Base-by-base conservation (phyloP, 2,888 invertebrate genomes). In the Drosophila peninsularis region DNA sequence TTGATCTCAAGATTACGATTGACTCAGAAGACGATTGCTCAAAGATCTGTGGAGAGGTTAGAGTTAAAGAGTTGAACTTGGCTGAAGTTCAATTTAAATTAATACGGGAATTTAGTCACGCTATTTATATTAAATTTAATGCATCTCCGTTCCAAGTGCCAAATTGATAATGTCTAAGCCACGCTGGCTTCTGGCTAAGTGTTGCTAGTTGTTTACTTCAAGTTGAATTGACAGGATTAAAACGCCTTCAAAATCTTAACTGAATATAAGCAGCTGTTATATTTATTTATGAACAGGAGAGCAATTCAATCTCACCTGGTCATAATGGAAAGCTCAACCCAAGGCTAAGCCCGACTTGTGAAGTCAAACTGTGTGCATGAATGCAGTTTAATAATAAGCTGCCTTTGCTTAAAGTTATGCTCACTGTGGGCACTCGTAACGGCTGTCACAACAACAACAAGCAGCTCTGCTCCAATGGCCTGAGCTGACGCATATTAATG, bases 401-500 rank as follows among this genome's bases (percentile, higher is more conserved):
- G 36, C 17, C 14, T 36, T 34, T 27, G 56, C 36, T 56, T 42
- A 32, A 63, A 50, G 19, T 37, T 54, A 30, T 17, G 11, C 32
- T 32, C 32, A 45, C 17, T 55, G 54, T 37, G 19, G 30, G 36
- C 7, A 24, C 32, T n/a, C 21, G 32, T 37, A 56, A 47, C 53
- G 44, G 49, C 54, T 68, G 68, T 17, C 11, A 9, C 19, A 34
- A 10, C 49, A 49, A 21, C 32, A 47, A 11, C 47, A 47, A 17
- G 27, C 27, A 45, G 27, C 55, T 24, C 55, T 24, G 55, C 17
- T 42, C 49, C 30, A 57, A 50, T 34, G 57, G 71, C 7, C 55
- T 36, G 45, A 56, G 47, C 47, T 71, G 75, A 75, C 76, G 66
- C 61, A 64, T 61, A 73, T 77, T 77, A 77, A 77, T 77, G 77